Percentiles rank a stretch among this genome's conserved stretches.
Evolutionary conservation across 2,797 vertebrate genomes (phyloP).

Genomic region (Hippopotamyrus pictus): DNA sequence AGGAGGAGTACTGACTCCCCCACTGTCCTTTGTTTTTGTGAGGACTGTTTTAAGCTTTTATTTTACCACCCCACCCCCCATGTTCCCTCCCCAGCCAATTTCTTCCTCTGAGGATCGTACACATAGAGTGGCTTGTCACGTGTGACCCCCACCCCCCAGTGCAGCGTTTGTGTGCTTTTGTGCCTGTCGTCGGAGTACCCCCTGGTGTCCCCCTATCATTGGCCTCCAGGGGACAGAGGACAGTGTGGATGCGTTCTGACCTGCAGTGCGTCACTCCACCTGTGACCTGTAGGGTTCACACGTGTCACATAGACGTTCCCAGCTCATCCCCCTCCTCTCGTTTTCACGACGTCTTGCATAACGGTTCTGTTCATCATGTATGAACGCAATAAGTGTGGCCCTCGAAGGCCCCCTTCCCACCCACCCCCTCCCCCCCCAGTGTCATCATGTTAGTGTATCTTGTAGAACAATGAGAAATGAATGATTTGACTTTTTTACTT

Average conservation of each 20-base stretch:
- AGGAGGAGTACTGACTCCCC: constrained; percentile 86
- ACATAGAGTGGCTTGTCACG: constrained; percentile 59
- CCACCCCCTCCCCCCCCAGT: neutral
- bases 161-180: constrained; percentile 71
- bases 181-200: constrained; percentile 72
- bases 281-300: neutral
- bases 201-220: constrained; percentile 63
- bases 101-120: constrained; percentile 76
- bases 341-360: constrained; percentile 45
- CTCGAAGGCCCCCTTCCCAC: constrained; percentile 28
- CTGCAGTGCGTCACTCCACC: constrained; percentile 56
- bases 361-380: constrained; percentile 55
- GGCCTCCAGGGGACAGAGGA: constrained; percentile 62
- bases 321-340: neutral
- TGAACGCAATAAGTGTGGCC: constrained; percentile 65
- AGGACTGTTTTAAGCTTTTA: constrained; percentile 66
- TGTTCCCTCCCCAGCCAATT: constrained; percentile 24
- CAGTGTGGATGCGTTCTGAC: constrained; percentile 48
- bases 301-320: neutral
- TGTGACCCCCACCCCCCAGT: constrained; percentile 41
- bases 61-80: constrained; percentile 25
- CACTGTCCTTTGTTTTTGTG: constrained; percentile 66
- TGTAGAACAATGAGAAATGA: neutral
- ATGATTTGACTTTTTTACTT: neutral
- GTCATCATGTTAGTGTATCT: constrained; percentile 32